phyloP scores from a whole-genome alignment of 2,797 vertebrate species.

The Agapornis canus region DNA sequence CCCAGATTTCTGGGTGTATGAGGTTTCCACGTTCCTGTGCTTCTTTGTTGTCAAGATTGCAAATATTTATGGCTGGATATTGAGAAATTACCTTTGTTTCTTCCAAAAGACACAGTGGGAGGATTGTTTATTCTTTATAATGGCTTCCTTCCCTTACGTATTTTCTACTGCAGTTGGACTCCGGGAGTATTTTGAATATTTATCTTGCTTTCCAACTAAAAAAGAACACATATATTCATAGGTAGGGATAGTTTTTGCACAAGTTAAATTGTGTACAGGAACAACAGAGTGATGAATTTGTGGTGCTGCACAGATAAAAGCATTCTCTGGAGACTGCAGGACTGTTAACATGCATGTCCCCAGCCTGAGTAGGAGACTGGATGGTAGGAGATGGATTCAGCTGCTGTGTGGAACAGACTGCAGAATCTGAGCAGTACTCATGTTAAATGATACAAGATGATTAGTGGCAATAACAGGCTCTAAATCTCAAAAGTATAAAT shows the following conservation, averaged over 20 bases:
- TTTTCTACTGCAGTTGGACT: neutral
- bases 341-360: neutral
- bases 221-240: neutral
- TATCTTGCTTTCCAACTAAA: neutral
- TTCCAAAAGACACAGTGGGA: neutral
- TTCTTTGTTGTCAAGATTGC: neutral
- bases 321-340: neutral
- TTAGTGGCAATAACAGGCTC: neutral
- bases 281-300: neutral
- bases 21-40: neutral
- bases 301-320: neutral
- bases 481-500: neutral
- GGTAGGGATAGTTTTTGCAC: neutral
- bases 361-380: neutral
- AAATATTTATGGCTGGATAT: neutral
- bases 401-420: neutral
- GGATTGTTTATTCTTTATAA: neutral
- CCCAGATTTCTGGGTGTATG: neutral
- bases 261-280: neutral
- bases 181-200: neutral
- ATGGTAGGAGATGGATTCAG: neutral
- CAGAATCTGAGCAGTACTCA: neutral
- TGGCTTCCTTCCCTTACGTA: neutral
- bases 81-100: neutral
- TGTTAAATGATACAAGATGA: neutral